Percentiles rank a stretch among this genome's conserved stretches.
phyloP scores from a whole-genome alignment of 2,113 vertebrate species.

The Scytalopus superciliaris region DNA sequence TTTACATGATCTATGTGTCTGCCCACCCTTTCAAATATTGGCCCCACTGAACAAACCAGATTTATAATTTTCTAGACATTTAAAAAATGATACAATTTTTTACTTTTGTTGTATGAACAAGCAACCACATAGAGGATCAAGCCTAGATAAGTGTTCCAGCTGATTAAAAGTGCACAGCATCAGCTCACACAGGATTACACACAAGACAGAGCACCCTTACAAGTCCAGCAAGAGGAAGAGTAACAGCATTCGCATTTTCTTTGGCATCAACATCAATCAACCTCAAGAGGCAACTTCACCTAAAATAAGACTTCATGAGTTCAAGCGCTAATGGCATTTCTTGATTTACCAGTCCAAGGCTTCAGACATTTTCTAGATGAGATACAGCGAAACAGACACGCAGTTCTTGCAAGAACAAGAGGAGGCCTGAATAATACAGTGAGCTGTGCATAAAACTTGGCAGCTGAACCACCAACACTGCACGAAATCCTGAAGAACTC shows the following conservation, averaged over 20 bases:
- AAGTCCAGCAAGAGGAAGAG: background rate
- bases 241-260: background rate
- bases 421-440: background rate
- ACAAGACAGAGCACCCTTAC: background rate
- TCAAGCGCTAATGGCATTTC: background rate
- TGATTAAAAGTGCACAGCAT: background rate
- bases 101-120: background rate
- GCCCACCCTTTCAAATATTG: background rate
- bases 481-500: background rate
- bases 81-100: background rate
- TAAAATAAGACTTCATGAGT: background rate
- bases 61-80: background rate
- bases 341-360: background rate
- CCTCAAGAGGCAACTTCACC: background rate
- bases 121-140: background rate
- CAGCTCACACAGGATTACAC: background rate
- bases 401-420: background rate
- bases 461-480: background rate
- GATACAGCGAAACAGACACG: background rate
- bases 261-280: background rate
- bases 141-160: background rate
- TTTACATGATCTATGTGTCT: background rate
- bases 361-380: background rate
- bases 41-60: background rate
- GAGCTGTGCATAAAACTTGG: background rate